These are phyloP conservation scores for Alectura lathami DNA, from an alignment of 2,113 vertebrate species.

Conservation along the genomic window DNA sequence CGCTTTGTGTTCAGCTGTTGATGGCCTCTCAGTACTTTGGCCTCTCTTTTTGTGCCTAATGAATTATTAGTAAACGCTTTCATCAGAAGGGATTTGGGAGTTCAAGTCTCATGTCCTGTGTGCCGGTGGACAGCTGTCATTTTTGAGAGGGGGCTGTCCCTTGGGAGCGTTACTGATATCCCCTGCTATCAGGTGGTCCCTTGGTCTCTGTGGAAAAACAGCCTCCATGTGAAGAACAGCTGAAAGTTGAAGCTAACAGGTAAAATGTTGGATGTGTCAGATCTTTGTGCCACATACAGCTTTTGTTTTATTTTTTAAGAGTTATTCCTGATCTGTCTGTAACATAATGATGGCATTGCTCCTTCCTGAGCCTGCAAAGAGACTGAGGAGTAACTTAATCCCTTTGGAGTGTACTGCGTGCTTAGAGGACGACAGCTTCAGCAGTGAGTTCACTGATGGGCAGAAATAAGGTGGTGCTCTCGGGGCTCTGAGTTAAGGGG, in stretches of 20 bases:
- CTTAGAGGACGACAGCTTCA: neutral
- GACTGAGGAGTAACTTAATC: neutral
- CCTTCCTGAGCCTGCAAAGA: neutral
- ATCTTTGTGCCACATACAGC: neutral
- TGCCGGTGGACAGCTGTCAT: neutral
- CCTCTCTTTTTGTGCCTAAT: neutral
- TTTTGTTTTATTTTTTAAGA: neutral
- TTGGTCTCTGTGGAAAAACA: neutral
- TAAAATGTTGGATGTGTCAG: neutral
- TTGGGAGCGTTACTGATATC: neutral
- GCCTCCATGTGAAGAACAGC: neutral
- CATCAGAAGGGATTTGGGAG: neutral
- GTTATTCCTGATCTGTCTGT: neutral
- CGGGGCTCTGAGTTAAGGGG: neutral
- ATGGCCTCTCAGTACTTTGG: neutral
- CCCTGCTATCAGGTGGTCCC: fast-evolving
- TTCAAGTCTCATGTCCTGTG: neutral
- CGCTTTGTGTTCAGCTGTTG: neutral
- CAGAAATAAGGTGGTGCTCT: neutral
- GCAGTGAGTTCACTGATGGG: neutral
- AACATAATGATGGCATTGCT: neutral
- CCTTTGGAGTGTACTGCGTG: neutral
- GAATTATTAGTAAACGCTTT: neutral
- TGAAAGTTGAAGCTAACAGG: neutral
- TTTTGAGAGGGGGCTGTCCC: neutral